Percentiles rank a stretch among this genome's conserved stretches.
These are phyloP conservation scores for Python bivittatus DNA, from an alignment of 2,113 vertebrate species.

Conservation along the genomic window DNA sequence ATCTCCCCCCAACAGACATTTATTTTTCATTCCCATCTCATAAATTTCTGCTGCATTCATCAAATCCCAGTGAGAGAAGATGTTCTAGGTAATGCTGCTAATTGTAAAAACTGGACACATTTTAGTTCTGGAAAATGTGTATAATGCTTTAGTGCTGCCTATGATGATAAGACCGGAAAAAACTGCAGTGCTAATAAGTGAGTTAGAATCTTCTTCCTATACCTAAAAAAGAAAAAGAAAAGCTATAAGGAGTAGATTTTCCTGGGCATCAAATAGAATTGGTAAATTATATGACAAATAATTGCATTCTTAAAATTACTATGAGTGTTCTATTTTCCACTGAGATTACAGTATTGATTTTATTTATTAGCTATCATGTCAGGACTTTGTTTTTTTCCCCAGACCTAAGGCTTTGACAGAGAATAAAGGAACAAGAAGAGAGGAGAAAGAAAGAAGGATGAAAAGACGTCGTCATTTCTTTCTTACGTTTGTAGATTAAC, in stretches of 20 bases:
- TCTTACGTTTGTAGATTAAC: not conserved
- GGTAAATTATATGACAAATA: not conserved
- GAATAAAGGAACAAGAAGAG: not conserved
- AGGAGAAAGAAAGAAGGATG: not conserved
- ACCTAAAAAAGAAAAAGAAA: not conserved
- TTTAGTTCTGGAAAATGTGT: not conserved
- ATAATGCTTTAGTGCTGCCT: not conserved
- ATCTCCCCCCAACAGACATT: not conserved
- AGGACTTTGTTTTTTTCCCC: not conserved
- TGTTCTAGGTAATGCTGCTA: not conserved
- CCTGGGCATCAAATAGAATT: not conserved
- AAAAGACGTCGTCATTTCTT: not conserved
- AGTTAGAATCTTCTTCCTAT: not conserved
- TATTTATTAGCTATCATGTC: not conserved
- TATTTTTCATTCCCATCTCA: not conserved
- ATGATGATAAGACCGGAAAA: not conserved
- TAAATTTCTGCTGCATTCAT: not conserved
- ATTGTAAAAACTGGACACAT: not conserved
- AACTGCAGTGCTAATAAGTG: not conserved
- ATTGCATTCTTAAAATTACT: not conserved
- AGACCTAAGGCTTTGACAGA: conserved; percentile 7
- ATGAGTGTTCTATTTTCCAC: not conserved
- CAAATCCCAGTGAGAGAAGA: not conserved
- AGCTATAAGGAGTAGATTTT: not conserved
- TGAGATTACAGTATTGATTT: conserved; percentile 1